Conservation (phyloP, 2,797 vertebrate species). For the Leptodactylus fallax region DNA sequence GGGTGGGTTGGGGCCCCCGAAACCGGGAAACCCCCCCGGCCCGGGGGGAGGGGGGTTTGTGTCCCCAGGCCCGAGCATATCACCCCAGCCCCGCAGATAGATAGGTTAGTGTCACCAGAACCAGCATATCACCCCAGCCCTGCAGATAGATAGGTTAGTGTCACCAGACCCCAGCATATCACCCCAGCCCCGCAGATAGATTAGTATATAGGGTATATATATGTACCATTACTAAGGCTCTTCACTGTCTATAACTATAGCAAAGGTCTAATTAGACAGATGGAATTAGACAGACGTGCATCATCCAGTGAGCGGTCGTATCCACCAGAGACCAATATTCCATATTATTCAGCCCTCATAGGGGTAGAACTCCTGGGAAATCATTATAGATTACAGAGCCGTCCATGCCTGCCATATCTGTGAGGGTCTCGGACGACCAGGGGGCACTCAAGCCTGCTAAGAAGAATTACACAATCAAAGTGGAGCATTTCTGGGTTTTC, state of each 20-base stretch:
- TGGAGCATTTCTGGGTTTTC: slow-evolving; percentile 8
- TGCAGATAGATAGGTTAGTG: too few species aligned
- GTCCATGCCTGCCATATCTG: neutral
- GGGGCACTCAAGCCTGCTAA: slow-evolving; percentile 22
- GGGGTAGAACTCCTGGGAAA: neutral
- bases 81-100: too few species aligned
- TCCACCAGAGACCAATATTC: neutral
- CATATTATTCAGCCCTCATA: slow-evolving; percentile 7
- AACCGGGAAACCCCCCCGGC: too few species aligned
- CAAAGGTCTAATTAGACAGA: neutral
- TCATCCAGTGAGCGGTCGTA: neutral
- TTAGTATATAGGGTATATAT: too few species aligned
- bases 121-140: too few species aligned
- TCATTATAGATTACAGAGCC: slow-evolving; percentile 10
- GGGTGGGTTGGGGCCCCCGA: too few species aligned
- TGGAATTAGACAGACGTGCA: neutral
- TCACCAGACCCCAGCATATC: too few species aligned
- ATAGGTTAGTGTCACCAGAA: too few species aligned
- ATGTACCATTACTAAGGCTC: too few species aligned
- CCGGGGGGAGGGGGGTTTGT: too few species aligned
- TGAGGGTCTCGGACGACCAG: neutral
- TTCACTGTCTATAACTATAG: neutral
- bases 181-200: too few species aligned
- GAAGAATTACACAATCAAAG: neutral
- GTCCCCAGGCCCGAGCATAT: too few species aligned